Conservation (phyloP, 1,140 invertebrate genomes). For the Meloidogyne hapla region DNA sequence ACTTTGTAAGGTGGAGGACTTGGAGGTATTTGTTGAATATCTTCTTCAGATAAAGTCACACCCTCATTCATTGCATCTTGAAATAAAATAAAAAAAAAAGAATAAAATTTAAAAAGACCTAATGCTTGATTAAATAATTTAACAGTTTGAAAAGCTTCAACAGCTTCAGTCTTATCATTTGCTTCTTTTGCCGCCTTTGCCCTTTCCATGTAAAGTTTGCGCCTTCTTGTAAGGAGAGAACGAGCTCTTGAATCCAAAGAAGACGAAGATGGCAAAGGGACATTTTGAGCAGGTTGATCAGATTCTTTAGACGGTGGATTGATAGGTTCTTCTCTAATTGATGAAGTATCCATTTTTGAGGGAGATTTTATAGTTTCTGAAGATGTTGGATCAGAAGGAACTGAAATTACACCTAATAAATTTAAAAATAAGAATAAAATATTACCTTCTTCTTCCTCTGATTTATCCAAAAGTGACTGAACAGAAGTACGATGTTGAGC, state of each 20-base stretch:
- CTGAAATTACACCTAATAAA: neutral
- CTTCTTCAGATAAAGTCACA: slow-evolving; percentile 23
- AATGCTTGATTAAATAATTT: slow-evolving; percentile 27
- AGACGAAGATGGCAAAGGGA: neutral
- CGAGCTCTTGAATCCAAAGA: neutral
- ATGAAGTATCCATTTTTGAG: neutral
- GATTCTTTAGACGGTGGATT: neutral
- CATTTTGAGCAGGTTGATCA: neutral
- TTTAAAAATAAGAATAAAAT: too few relatives aligned
- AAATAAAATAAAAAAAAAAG: neutral
- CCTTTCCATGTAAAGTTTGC: slow-evolving; percentile 26
- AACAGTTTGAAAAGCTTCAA: slow-evolving; percentile 24
- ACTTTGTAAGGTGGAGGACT: slow-evolving; percentile 30
- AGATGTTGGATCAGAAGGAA: neutral
- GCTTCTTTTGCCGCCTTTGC: slow-evolving; percentile 19
- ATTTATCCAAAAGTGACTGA: too few relatives aligned
- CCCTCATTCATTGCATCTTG: slow-evolving; percentile 28
- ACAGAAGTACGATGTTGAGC: neutral
- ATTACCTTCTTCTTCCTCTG: neutral
- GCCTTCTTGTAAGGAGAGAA: slow-evolving; percentile 8
- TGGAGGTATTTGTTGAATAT: slow-evolving; percentile 32
- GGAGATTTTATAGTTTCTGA: neutral
- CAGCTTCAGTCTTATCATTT: slow-evolving; percentile 5
- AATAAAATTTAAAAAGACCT: neutral
- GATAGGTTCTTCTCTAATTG: neutral